Percentiles rank a stretch among this genome's conserved stretches.
phyloP scores from a whole-genome alignment of 2,797 vertebrate species.

The Chelon auratus region DNA sequence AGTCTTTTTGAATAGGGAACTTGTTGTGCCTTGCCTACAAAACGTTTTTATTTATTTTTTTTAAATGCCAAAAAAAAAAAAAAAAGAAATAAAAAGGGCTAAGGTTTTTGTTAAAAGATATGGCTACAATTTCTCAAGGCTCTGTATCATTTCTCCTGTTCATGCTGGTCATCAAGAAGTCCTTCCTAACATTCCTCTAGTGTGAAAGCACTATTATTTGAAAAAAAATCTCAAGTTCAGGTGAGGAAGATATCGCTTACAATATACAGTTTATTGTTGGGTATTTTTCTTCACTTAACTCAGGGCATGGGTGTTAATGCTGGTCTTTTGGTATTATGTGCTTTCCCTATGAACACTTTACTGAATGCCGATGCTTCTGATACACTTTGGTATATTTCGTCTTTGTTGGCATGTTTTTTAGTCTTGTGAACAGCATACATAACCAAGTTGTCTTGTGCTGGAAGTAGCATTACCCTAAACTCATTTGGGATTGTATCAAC shows the following conservation, averaged over 20 bases:
- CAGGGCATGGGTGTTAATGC: not conserved
- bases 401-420: not conserved
- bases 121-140: not conserved
- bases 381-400: not conserved
- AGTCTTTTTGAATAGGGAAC: not conserved
- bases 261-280: not conserved
- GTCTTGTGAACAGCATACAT: not conserved
- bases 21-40: not conserved
- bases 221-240: too few species aligned
- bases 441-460: not conserved
- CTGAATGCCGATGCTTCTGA: not conserved
- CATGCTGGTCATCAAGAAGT: not conserved
- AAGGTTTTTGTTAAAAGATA: not conserved
- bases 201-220: too few species aligned
- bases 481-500: not conserved
- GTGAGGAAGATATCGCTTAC: not conserved
- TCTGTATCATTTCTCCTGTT: not conserved
- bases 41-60: not conserved
- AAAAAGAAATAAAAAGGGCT: not conserved
- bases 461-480: not conserved
- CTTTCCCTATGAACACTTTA: not conserved
- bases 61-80: too few species aligned
- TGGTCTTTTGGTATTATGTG: not conserved
- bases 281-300: not conserved
- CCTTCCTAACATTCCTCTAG: not conserved